Evolutionary conservation across 2,113 vertebrate species (phyloP).

Genomic region (Sceloporus undulatus): DNA sequence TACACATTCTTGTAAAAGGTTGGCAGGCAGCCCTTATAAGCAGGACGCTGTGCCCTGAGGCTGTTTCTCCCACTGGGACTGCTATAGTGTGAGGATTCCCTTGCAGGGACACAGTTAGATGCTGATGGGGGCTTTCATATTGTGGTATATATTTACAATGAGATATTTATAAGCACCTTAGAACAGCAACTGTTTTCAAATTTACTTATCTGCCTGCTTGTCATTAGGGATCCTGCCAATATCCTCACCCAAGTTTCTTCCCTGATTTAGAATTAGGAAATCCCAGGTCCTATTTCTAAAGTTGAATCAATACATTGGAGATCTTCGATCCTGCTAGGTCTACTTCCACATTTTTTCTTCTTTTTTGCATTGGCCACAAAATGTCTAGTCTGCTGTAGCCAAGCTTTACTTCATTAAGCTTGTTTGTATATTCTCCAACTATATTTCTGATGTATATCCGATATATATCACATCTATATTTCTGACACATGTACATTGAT

Average conservation of each 20-base stretch:
- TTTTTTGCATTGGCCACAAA: neutral
- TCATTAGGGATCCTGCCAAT: neutral
- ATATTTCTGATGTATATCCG: neutral
- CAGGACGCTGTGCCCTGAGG: constrained; percentile 61
- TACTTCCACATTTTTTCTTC: neutral
- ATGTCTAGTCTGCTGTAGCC: neutral
- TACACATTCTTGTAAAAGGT: constrained; percentile 71
- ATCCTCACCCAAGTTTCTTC: too few relatives aligned
- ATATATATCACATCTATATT: too few relatives aligned
- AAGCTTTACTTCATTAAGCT: neutral
- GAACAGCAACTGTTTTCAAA: neutral
- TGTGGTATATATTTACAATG: constrained; percentile 15
- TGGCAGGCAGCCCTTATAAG: constrained; percentile 72
- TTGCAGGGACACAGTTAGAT: constrained; percentile 56
- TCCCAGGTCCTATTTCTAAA: neutral
- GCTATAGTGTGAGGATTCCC: constrained; percentile 69
- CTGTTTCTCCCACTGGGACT: constrained; percentile 76
- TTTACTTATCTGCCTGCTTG: neutral
- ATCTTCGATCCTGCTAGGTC: neutral
- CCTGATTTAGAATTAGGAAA: neutral
- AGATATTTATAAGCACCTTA: constrained; percentile 29
- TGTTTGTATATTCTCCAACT: neutral
- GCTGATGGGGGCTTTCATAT: constrained; percentile 49
- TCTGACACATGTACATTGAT: too few relatives aligned
- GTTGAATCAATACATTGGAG: neutral